A percentile compares a stretch with the other conserved stretches of the same genome.
phyloP scores from a whole-genome alignment of 2,888 invertebrate species.

The Drosophila meridiana region DNA sequence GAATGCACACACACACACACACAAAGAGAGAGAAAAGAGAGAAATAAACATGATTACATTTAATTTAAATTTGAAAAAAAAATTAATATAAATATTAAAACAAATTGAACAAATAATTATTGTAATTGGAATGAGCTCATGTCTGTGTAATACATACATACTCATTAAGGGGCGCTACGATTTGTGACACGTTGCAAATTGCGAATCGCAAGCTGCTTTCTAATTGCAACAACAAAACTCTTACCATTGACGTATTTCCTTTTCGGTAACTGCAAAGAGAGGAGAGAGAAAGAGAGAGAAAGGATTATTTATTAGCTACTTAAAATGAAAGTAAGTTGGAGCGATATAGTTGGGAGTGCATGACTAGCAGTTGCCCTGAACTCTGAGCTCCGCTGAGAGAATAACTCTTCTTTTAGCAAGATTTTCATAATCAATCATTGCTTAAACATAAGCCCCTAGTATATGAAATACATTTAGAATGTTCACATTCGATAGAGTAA shows the following conservation, averaged over 20 bases:
- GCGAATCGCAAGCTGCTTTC: neutral
- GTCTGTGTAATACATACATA: constrained; percentile 35
- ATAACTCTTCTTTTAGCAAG: too few relatives aligned
- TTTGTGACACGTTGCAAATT: constrained; percentile 1
- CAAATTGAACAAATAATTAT: neutral
- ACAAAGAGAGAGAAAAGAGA: neutral
- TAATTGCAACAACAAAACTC: constrained; percentile 73
- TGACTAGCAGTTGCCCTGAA: neutral
- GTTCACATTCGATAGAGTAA: too few relatives aligned
- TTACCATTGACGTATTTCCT: constrained; percentile 95
- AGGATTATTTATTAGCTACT: neutral
- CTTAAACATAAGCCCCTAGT: too few relatives aligned
- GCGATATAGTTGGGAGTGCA: neutral
- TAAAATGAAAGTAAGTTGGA: neutral
- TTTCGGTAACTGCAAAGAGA: constrained; percentile 93
- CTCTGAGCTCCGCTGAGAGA: neutral
- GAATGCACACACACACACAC: constrained; percentile 20
- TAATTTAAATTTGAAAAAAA: constrained; percentile 12
- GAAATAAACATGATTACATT: constrained; percentile 32
- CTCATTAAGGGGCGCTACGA: constrained; percentile 8
- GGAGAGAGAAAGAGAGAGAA: neutral
- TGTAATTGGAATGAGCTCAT: constrained; percentile 1
- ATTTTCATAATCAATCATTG: too few relatives aligned
- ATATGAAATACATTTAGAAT: too few relatives aligned
- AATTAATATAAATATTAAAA: neutral